Base-by-base conservation (phyloP, 2,113 vertebrate species). In the Condylura cristata region DNA sequence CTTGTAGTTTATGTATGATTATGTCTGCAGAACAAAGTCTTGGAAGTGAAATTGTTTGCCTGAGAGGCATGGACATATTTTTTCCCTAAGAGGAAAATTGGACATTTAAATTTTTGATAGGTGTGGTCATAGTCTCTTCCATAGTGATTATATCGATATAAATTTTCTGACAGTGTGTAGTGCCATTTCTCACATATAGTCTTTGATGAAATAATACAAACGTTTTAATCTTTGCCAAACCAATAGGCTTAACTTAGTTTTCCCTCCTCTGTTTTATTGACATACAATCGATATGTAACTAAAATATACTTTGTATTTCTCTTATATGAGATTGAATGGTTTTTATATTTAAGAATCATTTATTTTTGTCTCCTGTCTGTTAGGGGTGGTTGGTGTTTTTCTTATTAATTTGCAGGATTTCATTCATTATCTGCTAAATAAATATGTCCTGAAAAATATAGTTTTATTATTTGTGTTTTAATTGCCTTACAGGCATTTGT, bases 381-480 rank as follows among this genome's bases (percentile, higher is more conserved):
- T 56, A 56, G 17, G 53, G 20, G 20, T 56, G 53, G 22, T 79
- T 74, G 34, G 5, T 86, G 28, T 53, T 79, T 84, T 51, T 92
- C 46, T 87, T 53, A 72, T 88, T 88, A 75, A 75, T 75, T 74
- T 70, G 0, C 53, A 37, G 37, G 37, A 37, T 3, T 0, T 53
- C 32, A 89, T 85, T 74, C 32, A 89, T 85, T 74, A 80, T 56
- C 61, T 93, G 58, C 44, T 86, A 68, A 93, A 13, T n/a, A 93
- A 89, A 76, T 78, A 80, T 41, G 37, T 39, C 68, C 18, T 74
- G 8, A 39, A 56, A 94, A 37, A 46, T 78, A 53, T 1, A 71
- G n/a, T 7, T 65, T 84, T 75, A 13, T 87, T 76, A 17, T 85
- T 65, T 93, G 9, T 89, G 28, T 71, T 93, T 95, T 97, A n/a